Conservation (phyloP, 2,888 invertebrate genomes). For the Brachycybe producta region DNA sequence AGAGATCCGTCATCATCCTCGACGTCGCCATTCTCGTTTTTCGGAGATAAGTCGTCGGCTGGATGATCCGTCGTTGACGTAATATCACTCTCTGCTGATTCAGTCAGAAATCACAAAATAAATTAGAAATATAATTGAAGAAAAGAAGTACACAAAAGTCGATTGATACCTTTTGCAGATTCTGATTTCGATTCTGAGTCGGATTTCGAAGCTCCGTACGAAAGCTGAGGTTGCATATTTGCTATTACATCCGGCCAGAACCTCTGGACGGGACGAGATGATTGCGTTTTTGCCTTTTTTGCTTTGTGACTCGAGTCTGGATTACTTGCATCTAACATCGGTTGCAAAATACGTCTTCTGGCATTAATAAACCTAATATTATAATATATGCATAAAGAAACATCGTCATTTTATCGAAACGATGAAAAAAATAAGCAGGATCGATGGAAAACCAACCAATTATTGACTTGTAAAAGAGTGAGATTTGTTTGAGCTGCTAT, state of each 20-base stretch:
- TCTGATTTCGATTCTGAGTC: slow-evolving; percentile 6
- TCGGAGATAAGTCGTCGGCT: slow-evolving; percentile 15
- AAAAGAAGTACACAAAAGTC: not conserved
- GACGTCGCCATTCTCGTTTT: slow-evolving; percentile 16
- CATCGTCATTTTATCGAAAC: not conserved
- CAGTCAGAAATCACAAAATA: not conserved
- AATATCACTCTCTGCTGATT: slow-evolving; percentile 18
- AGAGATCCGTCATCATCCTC: slow-evolving; percentile 15
- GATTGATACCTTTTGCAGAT: slow-evolving; percentile 7
- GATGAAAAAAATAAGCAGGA: not conserved
- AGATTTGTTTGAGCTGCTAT: slow-evolving; percentile 79
- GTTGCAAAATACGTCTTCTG: slow-evolving; percentile 73
- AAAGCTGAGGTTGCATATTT: slow-evolving; percentile 20
- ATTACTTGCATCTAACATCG: slow-evolving; percentile 64
- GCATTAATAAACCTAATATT: slow-evolving; percentile 69
- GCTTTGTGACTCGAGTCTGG: slow-evolving; percentile 36
- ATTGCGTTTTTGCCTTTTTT: slow-evolving; percentile 37
- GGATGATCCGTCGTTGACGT: slow-evolving; percentile 19
- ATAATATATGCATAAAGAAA: not conserved
- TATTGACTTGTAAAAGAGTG: slow-evolving; percentile 76
- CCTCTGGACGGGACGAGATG: slow-evolving; percentile 46
- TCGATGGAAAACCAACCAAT: slow-evolving; percentile 41
- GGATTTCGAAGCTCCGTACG: slow-evolving; percentile 11
- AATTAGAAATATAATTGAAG: slow-evolving; percentile 1
- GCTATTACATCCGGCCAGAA: slow-evolving; percentile 63